These are phyloP conservation scores for Sternarchorhynchus goeldii DNA, from an alignment of 2,797 vertebrate species.

Conservation along the genomic window DNA sequence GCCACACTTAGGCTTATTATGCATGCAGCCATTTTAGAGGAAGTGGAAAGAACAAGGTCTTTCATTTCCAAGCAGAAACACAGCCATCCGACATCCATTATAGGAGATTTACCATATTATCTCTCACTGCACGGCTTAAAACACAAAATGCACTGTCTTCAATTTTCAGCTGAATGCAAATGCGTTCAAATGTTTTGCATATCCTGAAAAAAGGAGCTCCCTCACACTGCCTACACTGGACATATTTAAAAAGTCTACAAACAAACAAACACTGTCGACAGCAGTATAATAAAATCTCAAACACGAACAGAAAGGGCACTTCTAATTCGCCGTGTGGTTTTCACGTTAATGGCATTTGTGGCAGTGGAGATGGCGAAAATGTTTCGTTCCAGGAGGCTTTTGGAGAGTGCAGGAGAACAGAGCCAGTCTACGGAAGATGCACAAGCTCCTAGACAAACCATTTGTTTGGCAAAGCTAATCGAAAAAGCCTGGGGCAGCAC, in stretches of 20 bases:
- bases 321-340: conserved; percentile 6
- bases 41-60: conserved; percentile 16
- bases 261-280: background rate
- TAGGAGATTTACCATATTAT: conserved; percentile 33
- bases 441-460: conserved; percentile 49
- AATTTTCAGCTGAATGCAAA: conserved; percentile 23
- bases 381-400: conserved; percentile 37
- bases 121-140: conserved; percentile 23
- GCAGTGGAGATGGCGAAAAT: conserved; percentile 24
- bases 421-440: conserved; percentile 42
- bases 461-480: conserved; percentile 54
- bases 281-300: background rate
- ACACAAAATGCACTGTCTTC: conserved; percentile 14
- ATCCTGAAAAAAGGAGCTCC: background rate
- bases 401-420: conserved; percentile 45
- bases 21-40: conserved; percentile 24
- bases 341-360: conserved; percentile 12
- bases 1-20: background rate
- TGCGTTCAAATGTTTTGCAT: background rate
- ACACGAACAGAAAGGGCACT: background rate
- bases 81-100: conserved; percentile 20
- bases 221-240: background rate
- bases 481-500: conserved; percentile 48
- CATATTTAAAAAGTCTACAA: conserved; percentile 1
- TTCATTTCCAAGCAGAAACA: conserved; percentile 26